phyloP scores from a whole-genome alignment of 1,140 invertebrate genomes.

The Ladona fulva region DNA sequence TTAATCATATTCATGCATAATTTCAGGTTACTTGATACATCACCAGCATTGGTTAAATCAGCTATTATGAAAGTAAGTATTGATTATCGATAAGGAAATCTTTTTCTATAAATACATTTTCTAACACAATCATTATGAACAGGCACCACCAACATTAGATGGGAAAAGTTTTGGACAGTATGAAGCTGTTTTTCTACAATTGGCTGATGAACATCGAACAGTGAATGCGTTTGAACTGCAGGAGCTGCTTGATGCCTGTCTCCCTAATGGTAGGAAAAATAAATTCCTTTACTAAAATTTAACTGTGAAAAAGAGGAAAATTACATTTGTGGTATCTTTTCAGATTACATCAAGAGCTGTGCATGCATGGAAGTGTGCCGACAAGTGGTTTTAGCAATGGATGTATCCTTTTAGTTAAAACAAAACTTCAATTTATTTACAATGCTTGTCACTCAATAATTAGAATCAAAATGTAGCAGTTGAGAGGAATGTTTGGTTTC shows the following conservation, averaged over 20 bases:
- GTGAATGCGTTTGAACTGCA: constrained; percentile 88
- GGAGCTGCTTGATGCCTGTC: constrained; percentile 80
- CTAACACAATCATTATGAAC: constrained; percentile 20
- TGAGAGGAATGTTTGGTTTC: no score
- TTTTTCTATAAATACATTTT: background rate
- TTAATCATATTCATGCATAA: background rate
- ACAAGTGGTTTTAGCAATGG: constrained; percentile 79
- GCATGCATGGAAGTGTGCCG: constrained; percentile 85
- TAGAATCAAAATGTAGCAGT: no score
- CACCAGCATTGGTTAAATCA: constrained; percentile 59
- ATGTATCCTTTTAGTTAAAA: constrained; percentile 53
- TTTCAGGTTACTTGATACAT: constrained; percentile 59
- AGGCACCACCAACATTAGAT: constrained; percentile 53
- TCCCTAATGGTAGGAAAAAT: constrained; percentile 63
- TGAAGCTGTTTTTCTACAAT: constrained; percentile 79
- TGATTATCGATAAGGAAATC: background rate
- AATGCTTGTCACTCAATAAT: no score
- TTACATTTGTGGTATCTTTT: constrained; percentile 27
- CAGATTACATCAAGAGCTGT: constrained; percentile 88
- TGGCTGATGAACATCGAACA: constrained; percentile 77
- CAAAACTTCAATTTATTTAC: no score
- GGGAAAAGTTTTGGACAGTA: constrained; percentile 74
- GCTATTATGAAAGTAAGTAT: constrained; percentile 51
- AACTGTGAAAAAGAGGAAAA: background rate
- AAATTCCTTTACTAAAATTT: background rate